Evolutionary conservation across 1,140 invertebrate genomes (phyloP).

Genomic region (Drosophila kepulauana): DNA sequence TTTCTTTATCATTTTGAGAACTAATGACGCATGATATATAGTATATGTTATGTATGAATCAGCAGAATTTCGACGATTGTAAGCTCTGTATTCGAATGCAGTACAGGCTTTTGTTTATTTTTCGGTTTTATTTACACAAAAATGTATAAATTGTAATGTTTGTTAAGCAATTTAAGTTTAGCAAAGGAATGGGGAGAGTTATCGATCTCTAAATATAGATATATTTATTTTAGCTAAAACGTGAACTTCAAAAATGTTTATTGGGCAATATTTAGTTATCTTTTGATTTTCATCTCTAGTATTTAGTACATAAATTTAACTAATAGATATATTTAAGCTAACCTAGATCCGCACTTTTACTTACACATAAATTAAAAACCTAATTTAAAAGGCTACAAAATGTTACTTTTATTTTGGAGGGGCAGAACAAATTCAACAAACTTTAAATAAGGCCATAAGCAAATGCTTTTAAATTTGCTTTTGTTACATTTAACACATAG

Average conservation of each 20-base stretch:
- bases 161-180: conserved; percentile 54
- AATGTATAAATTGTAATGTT: conserved; percentile 48
- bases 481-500: conserved; percentile 55
- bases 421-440: conserved; percentile 64
- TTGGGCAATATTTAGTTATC: conserved; percentile 16
- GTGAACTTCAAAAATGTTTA: conserved; percentile 37
- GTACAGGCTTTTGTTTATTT: conserved; percentile 22
- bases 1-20: conserved; percentile 38
- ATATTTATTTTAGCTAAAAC: conserved; percentile 61
- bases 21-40: conserved; percentile 13
- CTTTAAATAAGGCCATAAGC: conserved; percentile 67
- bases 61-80: conserved; percentile 27
- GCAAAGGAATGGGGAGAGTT: conserved; percentile 30
- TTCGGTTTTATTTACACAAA: conserved; percentile 58
- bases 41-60: conserved; percentile 33
- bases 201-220: conserved; percentile 55
- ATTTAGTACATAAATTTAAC: conserved; percentile 58
- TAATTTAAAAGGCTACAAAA: conserved; percentile 66
- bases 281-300: conserved; percentile 61
- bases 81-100: conserved; percentile 30
- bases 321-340: conserved; percentile 62
- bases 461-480: conserved; percentile 35
- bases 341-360: conserved; percentile 49
- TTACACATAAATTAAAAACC: conserved; percentile 61
- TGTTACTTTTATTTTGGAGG: conserved; percentile 27